Base-by-base conservation (phyloP, 2,113 vertebrate species). In the Tachysurus fulvidraco region DNA sequence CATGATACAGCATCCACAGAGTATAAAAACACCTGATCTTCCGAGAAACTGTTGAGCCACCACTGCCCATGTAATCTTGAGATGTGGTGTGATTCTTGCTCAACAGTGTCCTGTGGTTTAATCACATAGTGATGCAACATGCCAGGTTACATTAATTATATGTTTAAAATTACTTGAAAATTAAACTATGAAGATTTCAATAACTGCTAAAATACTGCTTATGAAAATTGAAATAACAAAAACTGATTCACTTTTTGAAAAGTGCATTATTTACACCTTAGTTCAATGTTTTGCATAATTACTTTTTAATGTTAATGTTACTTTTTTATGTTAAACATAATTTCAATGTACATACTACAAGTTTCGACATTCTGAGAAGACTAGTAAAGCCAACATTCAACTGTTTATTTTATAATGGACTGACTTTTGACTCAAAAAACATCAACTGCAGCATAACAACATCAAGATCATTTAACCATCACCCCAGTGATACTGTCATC, bases 401-500 rank as follows among this genome's bases (percentile, higher is more conserved):
- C 23, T 46, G 21, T n/a, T 23, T 4, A 52, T 62, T 81, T 81
- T 25, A 44, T 16, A 12, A 36, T 25, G 10, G 80, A 62, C 17
- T 64, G 41, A 69, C n/a, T 8, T 50, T 50, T 67, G 50, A 69
- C 50, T 1, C 59, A 30, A 41, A 62, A 60, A 81, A 59, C 30
- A 57, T 84, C 28, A 57, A 44, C 50, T 0, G 12, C 6, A 74
- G 36, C 54, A 85, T 69, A 74, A 74, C 44, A 85, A 54, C 28
- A 73, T 89, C 50, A 78, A 46, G 74, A 88, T 83, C 21, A 30
- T 81, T 19, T 83, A 84, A 25, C 44, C 77, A 12, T 67, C 82
- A 82, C 46, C 59, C 60, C 81, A 87, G 82, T 36, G 1, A 36
- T 36, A 36, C 57, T 55, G 69, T 28, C 64, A 82, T 81, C 52